Conservation (phyloP, 2,113 vertebrate species). For the Piaya cayana region DNA sequence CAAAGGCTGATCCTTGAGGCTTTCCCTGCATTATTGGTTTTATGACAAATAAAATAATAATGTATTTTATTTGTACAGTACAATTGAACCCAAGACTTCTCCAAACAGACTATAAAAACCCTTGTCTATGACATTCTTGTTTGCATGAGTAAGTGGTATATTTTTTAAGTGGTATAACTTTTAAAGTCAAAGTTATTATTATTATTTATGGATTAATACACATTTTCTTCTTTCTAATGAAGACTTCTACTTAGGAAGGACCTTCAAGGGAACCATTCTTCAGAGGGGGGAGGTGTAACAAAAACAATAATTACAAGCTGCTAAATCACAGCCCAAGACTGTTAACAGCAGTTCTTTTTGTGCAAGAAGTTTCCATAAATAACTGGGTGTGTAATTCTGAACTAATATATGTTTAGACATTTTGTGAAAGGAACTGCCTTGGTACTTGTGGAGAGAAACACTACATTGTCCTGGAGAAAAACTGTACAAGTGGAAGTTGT, state of each 20-base stretch:
- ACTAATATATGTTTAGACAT: not conserved
- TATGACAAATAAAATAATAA: not conserved
- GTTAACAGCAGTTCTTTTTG: not conserved
- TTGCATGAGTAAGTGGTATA: not conserved
- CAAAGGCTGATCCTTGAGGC: not conserved
- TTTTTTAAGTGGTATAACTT: not conserved
- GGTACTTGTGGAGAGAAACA: not conserved
- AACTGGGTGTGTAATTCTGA: not conserved
- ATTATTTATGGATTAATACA: not conserved
- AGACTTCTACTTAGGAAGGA: not conserved
- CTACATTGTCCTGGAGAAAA: not conserved
- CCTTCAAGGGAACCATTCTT: not conserved
- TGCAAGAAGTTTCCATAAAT: not conserved
- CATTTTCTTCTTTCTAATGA: not conserved
- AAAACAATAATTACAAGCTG: not conserved
- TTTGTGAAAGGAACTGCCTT: not conserved
- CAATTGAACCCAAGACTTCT: not conserved
- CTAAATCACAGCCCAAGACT: not conserved
- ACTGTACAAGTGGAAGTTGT: not conserved
- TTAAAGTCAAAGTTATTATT: not conserved
- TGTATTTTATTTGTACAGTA: not conserved
- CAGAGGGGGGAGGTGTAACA: not conserved
- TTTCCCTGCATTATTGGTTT: not conserved
- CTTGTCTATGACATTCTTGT: not conserved
- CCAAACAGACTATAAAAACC: not conserved